Base-by-base conservation (phyloP, 2,888 invertebrate species). In the Drosophila phalerata region DNA sequence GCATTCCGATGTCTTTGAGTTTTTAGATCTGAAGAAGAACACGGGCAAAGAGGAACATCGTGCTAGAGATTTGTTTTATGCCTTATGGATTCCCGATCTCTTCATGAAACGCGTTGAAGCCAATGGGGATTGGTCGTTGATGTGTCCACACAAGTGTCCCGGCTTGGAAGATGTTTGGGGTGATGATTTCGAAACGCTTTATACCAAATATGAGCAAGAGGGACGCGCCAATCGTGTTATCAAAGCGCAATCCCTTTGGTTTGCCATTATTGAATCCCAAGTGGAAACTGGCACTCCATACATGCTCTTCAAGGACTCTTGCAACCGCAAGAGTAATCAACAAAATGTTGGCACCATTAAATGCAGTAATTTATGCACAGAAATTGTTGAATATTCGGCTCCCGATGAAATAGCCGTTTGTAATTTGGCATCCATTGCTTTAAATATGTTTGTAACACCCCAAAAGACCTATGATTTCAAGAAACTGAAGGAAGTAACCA, bases 221-320 rank as follows among this genome's bases (percentile, higher is more conserved):
- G 96, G 96, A 0, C 93, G 94, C 32, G 97, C 93, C 87, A 93
- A 94, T 28, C 95, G 94, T 76, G 94, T 94, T 89, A 94, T 97
- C 0, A 94, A 95, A 70, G 99, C 99, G 0, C 97, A 97, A 92
- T 93, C 96, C 67, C 92, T 99, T 42, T 99, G 99, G 99, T 96
- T 96, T 90, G 97, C 98, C 42, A 97, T 99, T 72, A 96, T 98
- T 71, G 97, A 97, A 90, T 95, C 98, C 0, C 98, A 99, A 93
- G 97, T 98, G 3, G 99, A 99, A 94, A 99, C 99, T 1, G 99
- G 99, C 13, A 98, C 97, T 5, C 99, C 99, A 0, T 99, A 98
- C 92, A 99, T 99, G 98, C 93, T 98, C 0, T 98, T 97, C 91
- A 98, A 98, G 93, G 99, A 99, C 93, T 95, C 98, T 4, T 99